Percentiles rank a stretch among this genome's conserved stretches.
phyloP scores from a whole-genome alignment of 2,888 invertebrate species.

The Drosophila austrosaltans region DNA sequence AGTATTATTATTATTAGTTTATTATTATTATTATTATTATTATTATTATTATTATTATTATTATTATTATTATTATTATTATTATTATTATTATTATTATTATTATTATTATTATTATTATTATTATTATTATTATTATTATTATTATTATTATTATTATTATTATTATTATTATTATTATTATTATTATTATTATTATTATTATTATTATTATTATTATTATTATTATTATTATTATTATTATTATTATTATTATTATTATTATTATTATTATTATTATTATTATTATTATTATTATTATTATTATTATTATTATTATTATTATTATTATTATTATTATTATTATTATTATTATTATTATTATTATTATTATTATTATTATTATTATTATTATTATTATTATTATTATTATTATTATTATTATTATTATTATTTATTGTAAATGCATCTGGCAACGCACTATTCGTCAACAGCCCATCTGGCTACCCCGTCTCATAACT shows the following conservation, averaged over 20 bases:
- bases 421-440: too few relatives aligned
- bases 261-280: not conserved
- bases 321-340: too few relatives aligned
- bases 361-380: too few relatives aligned
- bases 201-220: not conserved
- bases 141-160: not conserved
- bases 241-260: not conserved
- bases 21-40: too few relatives aligned
- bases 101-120: not conserved
- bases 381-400: too few relatives aligned
- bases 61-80: constrained; percentile 2
- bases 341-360: too few relatives aligned
- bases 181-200: not conserved
- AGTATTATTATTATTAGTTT: constrained; percentile 3
- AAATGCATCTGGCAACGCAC: too few relatives aligned
- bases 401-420: too few relatives aligned
- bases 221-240: not conserved
- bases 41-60: constrained; percentile 2
- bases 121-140: not conserved
- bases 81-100: constrained; percentile 3
- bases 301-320: too few relatives aligned
- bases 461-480: too few relatives aligned
- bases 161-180: not conserved
- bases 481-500: too few relatives aligned
- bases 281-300: too few relatives aligned